Conservation (phyloP, 2,888 invertebrate species). For the Lomographa bimaculata region DNA sequence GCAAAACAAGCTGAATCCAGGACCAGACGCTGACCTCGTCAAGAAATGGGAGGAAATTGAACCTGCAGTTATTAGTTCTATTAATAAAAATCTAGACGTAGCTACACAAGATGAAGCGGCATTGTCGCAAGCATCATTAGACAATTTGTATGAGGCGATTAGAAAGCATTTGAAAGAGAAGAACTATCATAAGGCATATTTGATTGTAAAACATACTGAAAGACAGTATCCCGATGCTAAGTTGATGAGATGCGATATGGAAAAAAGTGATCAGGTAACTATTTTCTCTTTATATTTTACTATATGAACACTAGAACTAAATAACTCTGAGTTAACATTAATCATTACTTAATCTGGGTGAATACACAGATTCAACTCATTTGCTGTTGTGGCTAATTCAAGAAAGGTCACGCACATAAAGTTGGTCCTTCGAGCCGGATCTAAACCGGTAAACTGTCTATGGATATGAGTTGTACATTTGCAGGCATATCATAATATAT, state of each 20-base stretch:
- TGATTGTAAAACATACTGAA: constrained; percentile 74
- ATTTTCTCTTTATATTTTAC: too few species aligned
- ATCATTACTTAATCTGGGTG: too few species aligned
- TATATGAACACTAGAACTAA: too few species aligned
- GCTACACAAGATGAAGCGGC: constrained; percentile 75
- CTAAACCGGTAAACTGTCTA: too few species aligned
- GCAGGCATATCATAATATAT: too few species aligned
- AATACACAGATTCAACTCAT: background rate
- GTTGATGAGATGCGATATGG: constrained; percentile 71
- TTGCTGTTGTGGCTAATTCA: background rate
- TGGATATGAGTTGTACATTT: too few species aligned
- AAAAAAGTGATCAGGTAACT: constrained; percentile 76
- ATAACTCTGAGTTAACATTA: too few species aligned
- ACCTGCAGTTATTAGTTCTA: constrained; percentile 71
- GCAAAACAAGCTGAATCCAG: constrained; percentile 74
- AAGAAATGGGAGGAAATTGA: constrained; percentile 82
- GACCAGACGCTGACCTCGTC: constrained; percentile 66
- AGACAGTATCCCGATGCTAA: constrained; percentile 74
- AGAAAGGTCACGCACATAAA: too few species aligned
- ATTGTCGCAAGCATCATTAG: constrained; percentile 68
- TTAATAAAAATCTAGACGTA: constrained; percentile 74
- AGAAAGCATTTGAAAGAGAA: constrained; percentile 69
- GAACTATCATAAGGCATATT: constrained; percentile 80
- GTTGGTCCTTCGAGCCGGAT: too few species aligned
- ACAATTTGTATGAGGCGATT: constrained; percentile 70